phyloP scores from a whole-genome alignment of 2,888 invertebrate species.

The Anoncus sp. region DNA sequence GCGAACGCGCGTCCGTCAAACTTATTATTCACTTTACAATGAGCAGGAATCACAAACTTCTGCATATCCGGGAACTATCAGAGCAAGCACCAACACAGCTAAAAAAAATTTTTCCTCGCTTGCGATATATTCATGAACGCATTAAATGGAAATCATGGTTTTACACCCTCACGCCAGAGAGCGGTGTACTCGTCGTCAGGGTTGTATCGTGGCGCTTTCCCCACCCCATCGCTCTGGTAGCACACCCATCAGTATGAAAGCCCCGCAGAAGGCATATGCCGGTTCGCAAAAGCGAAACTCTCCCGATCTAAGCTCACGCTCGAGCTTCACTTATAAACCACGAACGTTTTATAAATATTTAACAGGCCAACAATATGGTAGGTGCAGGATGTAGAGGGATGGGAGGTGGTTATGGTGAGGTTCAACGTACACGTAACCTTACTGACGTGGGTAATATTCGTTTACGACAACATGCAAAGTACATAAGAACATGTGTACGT shows the following conservation, averaged over 20 bases:
- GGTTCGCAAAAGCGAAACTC: slow-evolving; percentile 57
- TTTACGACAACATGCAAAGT: slow-evolving; percentile 36
- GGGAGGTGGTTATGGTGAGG: neutral
- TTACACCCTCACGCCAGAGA: slow-evolving; percentile 61
- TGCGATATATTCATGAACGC: slow-evolving; percentile 71
- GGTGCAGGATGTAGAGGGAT: neutral
- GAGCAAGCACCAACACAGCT: slow-evolving; percentile 11
- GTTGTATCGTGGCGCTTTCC: slow-evolving; percentile 34
- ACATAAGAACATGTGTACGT: neutral
- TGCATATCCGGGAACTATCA: slow-evolving; percentile 11
- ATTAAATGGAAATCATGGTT: slow-evolving; percentile 77
- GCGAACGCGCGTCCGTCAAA: neutral
- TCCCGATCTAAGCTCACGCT: slow-evolving; percentile 59
- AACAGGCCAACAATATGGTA: slow-evolving; percentile 66
- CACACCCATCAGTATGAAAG: slow-evolving; percentile 52
- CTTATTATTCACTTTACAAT: neutral
- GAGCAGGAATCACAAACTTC: neutral
- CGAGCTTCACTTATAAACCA: slow-evolving; percentile 71
- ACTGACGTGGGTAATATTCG: slow-evolving; percentile 40
- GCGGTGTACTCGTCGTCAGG: slow-evolving; percentile 32
- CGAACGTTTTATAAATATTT: slow-evolving; percentile 77
- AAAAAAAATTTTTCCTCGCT: slow-evolving; percentile 15
- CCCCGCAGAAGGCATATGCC: slow-evolving; percentile 25
- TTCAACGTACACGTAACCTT: slow-evolving; percentile 33
- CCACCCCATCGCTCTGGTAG: slow-evolving; percentile 2